These are phyloP conservation scores for Aphis craccivora DNA, from an alignment of 1,140 invertebrate genomes.

Conservation along the genomic window DNA sequence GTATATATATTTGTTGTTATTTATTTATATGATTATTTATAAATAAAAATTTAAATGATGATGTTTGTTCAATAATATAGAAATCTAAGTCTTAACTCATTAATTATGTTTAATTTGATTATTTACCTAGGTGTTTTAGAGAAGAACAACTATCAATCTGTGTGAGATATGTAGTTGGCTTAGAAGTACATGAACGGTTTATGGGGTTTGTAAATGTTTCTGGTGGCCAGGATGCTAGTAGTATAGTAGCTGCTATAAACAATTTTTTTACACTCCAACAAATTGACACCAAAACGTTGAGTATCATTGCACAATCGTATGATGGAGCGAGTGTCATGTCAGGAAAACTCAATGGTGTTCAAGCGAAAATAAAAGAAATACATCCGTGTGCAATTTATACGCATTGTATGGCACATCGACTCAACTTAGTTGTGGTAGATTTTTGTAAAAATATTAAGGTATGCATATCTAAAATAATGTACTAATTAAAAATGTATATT, in stretches of 20 bases:
- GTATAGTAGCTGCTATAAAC: too few relatives aligned
- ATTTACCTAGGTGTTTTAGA: not conserved
- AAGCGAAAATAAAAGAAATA: not conserved
- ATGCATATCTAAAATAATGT: too few relatives aligned
- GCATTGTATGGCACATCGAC: too few relatives aligned
- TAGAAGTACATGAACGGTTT: not conserved
- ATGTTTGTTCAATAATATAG: not conserved
- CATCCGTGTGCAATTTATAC: not conserved
- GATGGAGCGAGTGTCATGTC: too few relatives aligned
- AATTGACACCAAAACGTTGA: not conserved
- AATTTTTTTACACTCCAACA: not conserved
- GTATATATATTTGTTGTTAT: not conserved
- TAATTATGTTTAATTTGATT: not conserved
- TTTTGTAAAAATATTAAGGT: too few relatives aligned
- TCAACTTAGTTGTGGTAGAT: too few relatives aligned
- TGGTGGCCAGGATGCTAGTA: not conserved
- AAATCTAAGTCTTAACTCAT: not conserved
- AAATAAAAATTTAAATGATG: not conserved
- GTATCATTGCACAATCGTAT: not conserved
- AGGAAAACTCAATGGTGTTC: not conserved
- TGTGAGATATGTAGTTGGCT: not conserved
- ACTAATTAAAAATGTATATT: too few relatives aligned
- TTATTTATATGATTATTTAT: too few relatives aligned
- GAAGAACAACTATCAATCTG: slow-evolving; percentile 20
- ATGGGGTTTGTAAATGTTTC: not conserved